These are phyloP conservation scores for Gymnothorax javanicus DNA, from an alignment of 2,797 vertebrate species.

Conservation along the genomic window DNA sequence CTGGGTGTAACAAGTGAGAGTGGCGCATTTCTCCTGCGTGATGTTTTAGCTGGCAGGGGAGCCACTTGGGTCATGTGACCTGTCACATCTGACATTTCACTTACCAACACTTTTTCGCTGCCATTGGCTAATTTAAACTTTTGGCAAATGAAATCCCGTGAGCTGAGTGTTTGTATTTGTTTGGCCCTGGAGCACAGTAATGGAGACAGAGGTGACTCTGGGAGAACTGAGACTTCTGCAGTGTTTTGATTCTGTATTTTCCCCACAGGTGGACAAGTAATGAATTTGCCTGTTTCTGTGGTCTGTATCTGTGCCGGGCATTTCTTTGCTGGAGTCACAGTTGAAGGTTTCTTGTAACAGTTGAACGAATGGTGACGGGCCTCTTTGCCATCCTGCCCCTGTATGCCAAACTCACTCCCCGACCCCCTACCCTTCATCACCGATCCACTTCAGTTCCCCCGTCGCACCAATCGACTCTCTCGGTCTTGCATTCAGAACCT, in stretches of 20 bases:
- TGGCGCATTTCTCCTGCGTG: neutral
- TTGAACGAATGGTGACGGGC: constrained; percentile 51
- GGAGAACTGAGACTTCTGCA: too few species aligned
- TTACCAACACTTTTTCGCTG: too few species aligned
- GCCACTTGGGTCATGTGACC: constrained; percentile 55
- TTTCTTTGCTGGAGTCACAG: constrained; percentile 49
- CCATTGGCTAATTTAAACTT: too few species aligned
- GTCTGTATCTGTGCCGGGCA: too few species aligned
- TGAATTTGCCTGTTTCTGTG: too few species aligned
- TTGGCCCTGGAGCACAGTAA: too few species aligned
- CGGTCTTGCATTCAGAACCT: neutral
- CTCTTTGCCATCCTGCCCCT: constrained; percentile 41
- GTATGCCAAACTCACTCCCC: neutral
- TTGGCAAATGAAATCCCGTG: too few species aligned
- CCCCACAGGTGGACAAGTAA: too few species aligned
- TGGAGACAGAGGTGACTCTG: too few species aligned
- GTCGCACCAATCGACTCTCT: neutral
- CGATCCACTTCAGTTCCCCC: neutral
- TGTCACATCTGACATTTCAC: constrained; percentile 47
- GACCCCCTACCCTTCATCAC: neutral
- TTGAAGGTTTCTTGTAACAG: constrained; percentile 49
- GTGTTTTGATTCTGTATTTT: too few species aligned
- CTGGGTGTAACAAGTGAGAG: neutral
- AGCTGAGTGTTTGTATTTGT: too few species aligned
- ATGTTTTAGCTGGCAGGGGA: constrained; percentile 57